Evolutionary conservation across 2,888 invertebrate genomes (phyloP), one percentile per base, ranked within the genome.

Genomic region (Sussaba pulchella): DNA sequence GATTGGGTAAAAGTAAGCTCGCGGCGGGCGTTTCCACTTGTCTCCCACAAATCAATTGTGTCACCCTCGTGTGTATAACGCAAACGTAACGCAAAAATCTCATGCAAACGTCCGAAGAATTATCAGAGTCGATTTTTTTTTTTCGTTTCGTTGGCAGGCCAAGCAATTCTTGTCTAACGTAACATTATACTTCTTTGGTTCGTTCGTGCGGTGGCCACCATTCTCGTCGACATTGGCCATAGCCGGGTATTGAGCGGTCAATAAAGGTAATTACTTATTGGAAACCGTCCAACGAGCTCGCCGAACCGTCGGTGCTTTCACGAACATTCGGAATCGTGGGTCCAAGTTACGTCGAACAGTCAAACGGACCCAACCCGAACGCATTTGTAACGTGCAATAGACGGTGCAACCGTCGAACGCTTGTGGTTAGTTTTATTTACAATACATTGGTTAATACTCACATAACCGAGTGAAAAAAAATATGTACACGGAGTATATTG

Each of bases 1-100:
- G 78, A 81, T 85, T 79, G 78, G 81, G 72, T 79, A 82, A 84
- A 86, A 84, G 82, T 82, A 47, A 82, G 76, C 83, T 81, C 78
- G 78, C 59, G 72, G 45, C 39, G 59, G 66, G 72, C 66, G 52
- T 64, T 59, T 72, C 43, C 82, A 83, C 77, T 78, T 86, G 86
- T 84, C 84, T 64, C 81, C 82, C 81, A 84, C 85, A 87, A 88
- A 87, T 87, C 86, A 86, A 85, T 87, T 85, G 84, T 82, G 50
- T 72, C 19, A 21, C 24, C 39, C 59, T n/a, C n/a, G n/a, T n/a
- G n/a, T 57, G 14, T 39, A 26, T 66, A 19, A 45, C 52, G 77
- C 52, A 45, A 14, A 12, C 47, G 63, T 57, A 72, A 82, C 70
- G 14, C 21, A 69, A 64, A 59, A 59, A 50, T 77, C n/a, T 70